These are phyloP conservation scores for Ylistrum balloti DNA, from an alignment of 1,140 invertebrate species.

Conservation along the genomic window DNA sequence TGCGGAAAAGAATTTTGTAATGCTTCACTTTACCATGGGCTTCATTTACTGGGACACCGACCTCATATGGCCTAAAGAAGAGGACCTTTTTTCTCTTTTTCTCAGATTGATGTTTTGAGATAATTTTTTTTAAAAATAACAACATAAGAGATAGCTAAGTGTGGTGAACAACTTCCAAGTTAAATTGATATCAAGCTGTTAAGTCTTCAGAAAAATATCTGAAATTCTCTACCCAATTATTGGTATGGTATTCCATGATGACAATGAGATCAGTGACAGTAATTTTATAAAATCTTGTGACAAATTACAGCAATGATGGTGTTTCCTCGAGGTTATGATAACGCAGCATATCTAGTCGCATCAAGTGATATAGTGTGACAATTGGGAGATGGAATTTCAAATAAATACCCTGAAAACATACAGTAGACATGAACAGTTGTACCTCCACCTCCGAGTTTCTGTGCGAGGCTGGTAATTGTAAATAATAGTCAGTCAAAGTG, in stretches of 20 bases:
- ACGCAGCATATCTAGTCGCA: neutral
- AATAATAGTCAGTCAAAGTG: neutral
- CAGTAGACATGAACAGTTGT: neutral
- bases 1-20: too few species aligned
- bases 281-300: constrained; percentile 3
- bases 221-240: neutral
- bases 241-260: neutral
- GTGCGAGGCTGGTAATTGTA: neutral
- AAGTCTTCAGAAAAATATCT: too few species aligned
- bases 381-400: neutral
- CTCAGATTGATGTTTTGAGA: too few species aligned
- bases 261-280: neutral
- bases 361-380: neutral
- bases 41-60: too few species aligned
- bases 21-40: too few species aligned
- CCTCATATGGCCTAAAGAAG: too few species aligned
- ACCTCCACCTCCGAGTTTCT: neutral
- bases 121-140: too few species aligned
- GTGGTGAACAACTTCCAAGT: too few species aligned
- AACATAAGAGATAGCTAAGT: too few species aligned
- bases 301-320: neutral
- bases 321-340: neutral
- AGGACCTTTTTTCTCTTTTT: too few species aligned
- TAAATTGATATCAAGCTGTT: too few species aligned
- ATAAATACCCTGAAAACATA: constrained; percentile 15